Base-by-base conservation (phyloP, 2,113 vertebrate genomes). In the Oostethus manadensis region DNA sequence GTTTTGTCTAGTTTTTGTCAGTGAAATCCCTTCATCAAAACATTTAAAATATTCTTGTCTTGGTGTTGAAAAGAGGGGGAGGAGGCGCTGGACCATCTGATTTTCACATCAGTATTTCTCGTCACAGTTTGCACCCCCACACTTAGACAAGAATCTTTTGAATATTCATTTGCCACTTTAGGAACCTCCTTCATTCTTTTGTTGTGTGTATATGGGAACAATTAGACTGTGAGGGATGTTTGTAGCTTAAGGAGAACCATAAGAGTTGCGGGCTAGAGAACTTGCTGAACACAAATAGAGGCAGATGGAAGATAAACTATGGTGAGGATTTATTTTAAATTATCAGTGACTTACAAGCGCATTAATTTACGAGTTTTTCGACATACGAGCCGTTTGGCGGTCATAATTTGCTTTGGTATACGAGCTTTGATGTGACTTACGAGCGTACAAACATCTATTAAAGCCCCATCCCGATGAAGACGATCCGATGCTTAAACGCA, bases 261-360 rank as follows among this genome's bases (percentile, higher is more conserved):
- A 23, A 50, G 46, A 63, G 38, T 48, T 67, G 62, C 18, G 1
- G 20, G 55, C 60, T 71, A 51, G 66, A 71, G 72, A 75, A 74
- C 66, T 62, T 75, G 74, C 42, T 50, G 70, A 66, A 73, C 71
- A 87, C 80, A 80, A 88, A 84, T 64, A 78, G 57, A 84, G 67
- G 82, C 58, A 71, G 79, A 4, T 42, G 13, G 38, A 42, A 42
- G 13, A 42, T 13, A 42, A 13, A 11, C 3, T 14, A 42, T 14
- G 13, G 38, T 40, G 13, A 42, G 14, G 38, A 42, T 42, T 14
- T 42, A 14, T 42, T 11, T 42, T 14, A n/a, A n/a, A n/a, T n/a
- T n/a, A n/a, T n/a, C n/a, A n/a, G n/a, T n/a, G n/a, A n/a, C n/a
- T n/a, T n/a, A n/a, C n/a, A n/a, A n/a, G n/a, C n/a, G n/a, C n/a